Evolutionary conservation across 2,113 vertebrate species (phyloP).

Genomic region (Mungos mungo): DNA sequence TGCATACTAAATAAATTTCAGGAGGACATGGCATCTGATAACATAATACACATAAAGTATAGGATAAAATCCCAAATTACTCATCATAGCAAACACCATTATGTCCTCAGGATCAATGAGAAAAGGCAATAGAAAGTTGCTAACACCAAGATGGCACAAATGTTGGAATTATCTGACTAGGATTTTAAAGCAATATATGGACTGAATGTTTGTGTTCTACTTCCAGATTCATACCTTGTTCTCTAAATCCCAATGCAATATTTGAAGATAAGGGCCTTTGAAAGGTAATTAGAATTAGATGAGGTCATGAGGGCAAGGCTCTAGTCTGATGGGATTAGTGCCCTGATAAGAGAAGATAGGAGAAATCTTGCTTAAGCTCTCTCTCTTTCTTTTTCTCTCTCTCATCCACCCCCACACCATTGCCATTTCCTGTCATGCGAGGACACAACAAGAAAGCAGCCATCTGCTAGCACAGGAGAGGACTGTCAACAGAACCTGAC

Average conservation of each 20-base stretch:
- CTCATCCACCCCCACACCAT: too few species aligned
- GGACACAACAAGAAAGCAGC: not conserved
- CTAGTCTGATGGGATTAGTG: not conserved
- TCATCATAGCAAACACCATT: not conserved
- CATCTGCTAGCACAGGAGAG: not conserved
- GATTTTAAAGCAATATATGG: not conserved
- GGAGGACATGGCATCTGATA: not conserved
- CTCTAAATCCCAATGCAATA: not conserved
- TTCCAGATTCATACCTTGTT: not conserved
- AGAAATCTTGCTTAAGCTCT: not conserved
- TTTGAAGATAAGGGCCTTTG: not conserved
- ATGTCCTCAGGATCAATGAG: not conserved
- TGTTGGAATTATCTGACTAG: not conserved
- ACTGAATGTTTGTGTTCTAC: not conserved
- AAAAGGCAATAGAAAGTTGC: not conserved
- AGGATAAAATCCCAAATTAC: not conserved
- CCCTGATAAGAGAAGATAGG: not conserved
- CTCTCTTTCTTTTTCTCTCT: not conserved
- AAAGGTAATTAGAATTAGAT: not conserved
- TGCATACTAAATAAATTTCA: not conserved
- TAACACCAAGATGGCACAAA: not conserved
- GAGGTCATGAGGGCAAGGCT: rapidly evolving
- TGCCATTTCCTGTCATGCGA: not conserved
- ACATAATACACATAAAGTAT: not conserved
- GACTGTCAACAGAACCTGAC: not conserved